phyloP scores from a whole-genome alignment of 2,888 invertebrate genomes.

The Parascotia fuliginaria region DNA sequence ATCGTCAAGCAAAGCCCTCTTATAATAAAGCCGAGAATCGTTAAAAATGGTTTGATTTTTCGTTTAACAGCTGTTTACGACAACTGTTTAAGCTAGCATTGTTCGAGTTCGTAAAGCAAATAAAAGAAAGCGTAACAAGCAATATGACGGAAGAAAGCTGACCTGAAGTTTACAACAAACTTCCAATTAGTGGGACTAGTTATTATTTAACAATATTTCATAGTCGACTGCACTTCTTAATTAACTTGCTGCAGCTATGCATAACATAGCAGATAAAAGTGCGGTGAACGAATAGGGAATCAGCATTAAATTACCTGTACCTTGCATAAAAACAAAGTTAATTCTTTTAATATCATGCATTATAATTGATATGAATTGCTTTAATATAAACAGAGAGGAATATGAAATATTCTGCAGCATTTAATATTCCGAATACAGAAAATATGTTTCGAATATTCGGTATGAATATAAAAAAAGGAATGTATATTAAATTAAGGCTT shows the following conservation, averaged over 20 bases:
- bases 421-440: conserved; percentile 3
- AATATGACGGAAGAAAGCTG: conserved; percentile 38
- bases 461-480: background rate
- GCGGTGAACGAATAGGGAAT: conserved; percentile 13
- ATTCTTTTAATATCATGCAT: background rate
- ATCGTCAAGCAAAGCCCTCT: conserved; percentile 23
- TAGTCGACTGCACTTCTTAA: conserved; percentile 43
- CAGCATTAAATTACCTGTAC: background rate
- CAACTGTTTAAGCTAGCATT: conserved; percentile 37
- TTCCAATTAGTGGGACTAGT: conserved; percentile 50
- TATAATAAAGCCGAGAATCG: conserved; percentile 29
- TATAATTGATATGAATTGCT: background rate
- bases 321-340: background rate
- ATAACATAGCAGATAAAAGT: conserved; percentile 23
- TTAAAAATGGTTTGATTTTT: conserved; percentile 16
- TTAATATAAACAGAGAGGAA: background rate
- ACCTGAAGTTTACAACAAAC: conserved; percentile 49
- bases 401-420: background rate
- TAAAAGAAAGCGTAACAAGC: conserved; percentile 44
- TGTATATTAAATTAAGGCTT: background rate
- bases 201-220: conserved; percentile 54
- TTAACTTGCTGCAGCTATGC: conserved; percentile 36
- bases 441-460: background rate
- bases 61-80: conserved; percentile 44
- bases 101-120: conserved; percentile 36